Conservation (phyloP, 2,797 vertebrate genomes). For the Tympanoctomys barrerae region DNA sequence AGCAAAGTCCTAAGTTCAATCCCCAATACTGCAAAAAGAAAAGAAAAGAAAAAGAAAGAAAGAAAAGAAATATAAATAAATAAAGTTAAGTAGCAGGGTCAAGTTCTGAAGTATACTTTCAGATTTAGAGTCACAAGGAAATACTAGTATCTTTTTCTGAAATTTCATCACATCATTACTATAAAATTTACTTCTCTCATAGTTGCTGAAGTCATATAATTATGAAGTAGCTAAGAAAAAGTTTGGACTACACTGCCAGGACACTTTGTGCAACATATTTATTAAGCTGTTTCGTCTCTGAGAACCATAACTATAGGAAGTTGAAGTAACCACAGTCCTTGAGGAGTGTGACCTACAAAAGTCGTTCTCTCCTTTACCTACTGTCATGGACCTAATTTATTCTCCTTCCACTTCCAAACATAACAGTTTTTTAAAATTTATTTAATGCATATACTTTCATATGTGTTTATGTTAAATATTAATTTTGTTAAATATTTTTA, state of each 20-base stretch:
- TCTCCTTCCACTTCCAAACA: not conserved
- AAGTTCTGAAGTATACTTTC: not conserved
- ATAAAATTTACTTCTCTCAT: not conserved
- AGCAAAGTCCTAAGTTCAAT: too few species aligned
- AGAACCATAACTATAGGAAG: not conserved
- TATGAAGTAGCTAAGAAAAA: not conserved
- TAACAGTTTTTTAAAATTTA: not conserved
- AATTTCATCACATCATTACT: not conserved
- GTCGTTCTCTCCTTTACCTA: not conserved
- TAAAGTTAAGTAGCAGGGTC: too few species aligned
- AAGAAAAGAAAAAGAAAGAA: too few species aligned
- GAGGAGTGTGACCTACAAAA: fast-evolving
- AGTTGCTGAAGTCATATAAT: not conserved
- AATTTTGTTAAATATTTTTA: not conserved
- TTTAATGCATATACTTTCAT: not conserved
- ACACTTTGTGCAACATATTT: not conserved
- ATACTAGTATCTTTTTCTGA: not conserved
- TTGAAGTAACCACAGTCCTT: not conserved
- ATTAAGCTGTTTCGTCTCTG: not conserved
- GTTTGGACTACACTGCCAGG: not conserved
- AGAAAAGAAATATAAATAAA: too few species aligned
- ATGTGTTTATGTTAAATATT: not conserved
- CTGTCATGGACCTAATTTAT: not conserved
- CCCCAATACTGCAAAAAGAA: too few species aligned
- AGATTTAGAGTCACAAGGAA: not conserved